A percentile compares a stretch with the other conserved stretches of the same genome.
Evolutionary conservation across 2,888 invertebrate species (phyloP).

Genomic region (Flexamia atlantica): DNA sequence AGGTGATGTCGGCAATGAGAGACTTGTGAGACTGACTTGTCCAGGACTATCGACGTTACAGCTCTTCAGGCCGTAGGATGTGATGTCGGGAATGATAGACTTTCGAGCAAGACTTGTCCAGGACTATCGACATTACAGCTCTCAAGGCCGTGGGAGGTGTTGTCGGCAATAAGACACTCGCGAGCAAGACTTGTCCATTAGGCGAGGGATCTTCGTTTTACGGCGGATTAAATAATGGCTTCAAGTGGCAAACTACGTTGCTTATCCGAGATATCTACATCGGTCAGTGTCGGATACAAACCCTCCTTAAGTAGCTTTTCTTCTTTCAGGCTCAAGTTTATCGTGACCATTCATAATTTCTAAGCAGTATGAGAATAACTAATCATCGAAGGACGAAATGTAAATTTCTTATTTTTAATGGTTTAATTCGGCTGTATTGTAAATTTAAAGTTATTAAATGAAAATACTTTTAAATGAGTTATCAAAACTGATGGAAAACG

Average conservation of each 20-base stretch:
- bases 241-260: background rate
- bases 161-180: background rate
- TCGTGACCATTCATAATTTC: background rate
- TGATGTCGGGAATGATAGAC: too few relatives aligned
- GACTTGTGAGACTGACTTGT: too few relatives aligned
- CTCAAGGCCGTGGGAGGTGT: background rate
- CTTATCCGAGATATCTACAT: slow-evolving; percentile 47
- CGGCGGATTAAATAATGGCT: slow-evolving; percentile 25
- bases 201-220: background rate
- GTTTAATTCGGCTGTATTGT: too few relatives aligned
- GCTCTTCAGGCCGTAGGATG: too few relatives aligned
- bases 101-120: too few relatives aligned
- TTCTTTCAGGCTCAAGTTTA: background rate
- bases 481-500: too few relatives aligned
- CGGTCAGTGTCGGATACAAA: slow-evolving; percentile 9
- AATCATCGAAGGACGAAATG: background rate
- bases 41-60: too few relatives aligned
- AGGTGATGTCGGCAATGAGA: too few relatives aligned
- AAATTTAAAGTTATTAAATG: too few relatives aligned
- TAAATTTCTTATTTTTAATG: too few relatives aligned
- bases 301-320: slow-evolving; percentile 26
- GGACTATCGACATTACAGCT: background rate
- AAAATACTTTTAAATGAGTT: too few relatives aligned
- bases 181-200: slow-evolving; percentile 46
- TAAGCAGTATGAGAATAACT: background rate